Base-by-base conservation (phyloP, 1,140 invertebrate genomes). In the Protaetia brevitarsis region DNA sequence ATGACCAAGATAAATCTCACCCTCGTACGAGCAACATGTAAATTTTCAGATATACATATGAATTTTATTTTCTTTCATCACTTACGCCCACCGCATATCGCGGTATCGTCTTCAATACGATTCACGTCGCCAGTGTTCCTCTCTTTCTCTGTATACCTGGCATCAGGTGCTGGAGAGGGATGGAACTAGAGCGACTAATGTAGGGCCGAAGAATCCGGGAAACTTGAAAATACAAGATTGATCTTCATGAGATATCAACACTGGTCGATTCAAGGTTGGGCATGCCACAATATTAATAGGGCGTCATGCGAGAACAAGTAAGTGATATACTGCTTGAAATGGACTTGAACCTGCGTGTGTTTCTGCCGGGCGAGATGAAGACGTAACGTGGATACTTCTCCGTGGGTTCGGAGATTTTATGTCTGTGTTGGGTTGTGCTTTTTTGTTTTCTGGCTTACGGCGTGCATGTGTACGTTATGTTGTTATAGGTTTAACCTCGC, bases 201-300 rank as follows among this genome's bases (percentile, higher is more conserved):
- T 13, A 45, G 41, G 23, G 41, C 10, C 23, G 26, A 30, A 27
- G 37, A 58, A 65, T 59, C 56, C 51, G 56, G 36, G 31, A 58
- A 34, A 51, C 45, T 45, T 65, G 31, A 29, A 58, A 58, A 65
- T 65, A 30, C 56, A 51, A 56, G 37, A 56, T 65, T 37, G 28
- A 65, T 30, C 64, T 65, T 65, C 57, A 37, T 27, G 34, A 66
- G 65, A 51, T 66, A 66, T 61, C 58, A 61, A 31, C 58, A 51
- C 34, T 70, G 69, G 69, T 70, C 70, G 72, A 73, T 73, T 69
- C 69, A 69, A 71, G 72, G 71, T 66, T 72, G 70, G 68, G 71
- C 75, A 77, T 76, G 74, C 75, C 71, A 75, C 71, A 77, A 77
- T 76, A 78, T 78, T 77, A 78, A 78, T 78, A 72, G 75, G 69